Evolutionary conservation across 2,113 vertebrate species (phyloP), one percentile per base, ranked within the genome.

Genomic region (Pao palembangensis): DNA sequence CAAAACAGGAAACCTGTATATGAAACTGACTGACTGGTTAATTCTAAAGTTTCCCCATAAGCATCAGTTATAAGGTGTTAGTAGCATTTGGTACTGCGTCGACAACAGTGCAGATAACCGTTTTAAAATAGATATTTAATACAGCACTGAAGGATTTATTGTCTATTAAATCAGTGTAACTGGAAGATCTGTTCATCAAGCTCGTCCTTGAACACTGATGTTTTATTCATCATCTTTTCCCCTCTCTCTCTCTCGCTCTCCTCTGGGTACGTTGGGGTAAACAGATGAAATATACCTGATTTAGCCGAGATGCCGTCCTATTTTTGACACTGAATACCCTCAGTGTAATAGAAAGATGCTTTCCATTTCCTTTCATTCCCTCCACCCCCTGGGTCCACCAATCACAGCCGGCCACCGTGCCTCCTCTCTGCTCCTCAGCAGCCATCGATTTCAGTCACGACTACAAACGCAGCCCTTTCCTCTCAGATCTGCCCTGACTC

Each of bases 301-400:
- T 44, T 19, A 16, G 53, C 21, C 16, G 43, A 31, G 28, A 66
- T 65, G 71, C 43, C 15, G 55, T 6, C 48, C 57, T 73, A 63
- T 79, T 71, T 84, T 63, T 71, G 70, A 34, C 52, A 62, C 60
- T 76, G 54, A 75, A 65, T 49, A 52, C 48, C 67, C 55, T 78
- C 50, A 51, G 51, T 71, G 53, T 73, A 44, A 77, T 67, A 67
- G 15, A n/a, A 73, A 81, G 75, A 84, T 79, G 78, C 66, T 83
- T 85, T 69, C 70, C 67, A 73, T 87, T 87, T 81, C 66, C 57
- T 72, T 62, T 70, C 58, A 49, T 34, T 76, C 63, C 82, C 87
- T 88, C 90, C 90, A 81, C 88, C 90, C 86, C 80, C 78, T 76
- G 28, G 68, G 59, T 71, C 69, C 58, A 84, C 90, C 89, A 90